phyloP scores from a whole-genome alignment of 2,888 invertebrate genomes.

The Ethmia dodecea region DNA sequence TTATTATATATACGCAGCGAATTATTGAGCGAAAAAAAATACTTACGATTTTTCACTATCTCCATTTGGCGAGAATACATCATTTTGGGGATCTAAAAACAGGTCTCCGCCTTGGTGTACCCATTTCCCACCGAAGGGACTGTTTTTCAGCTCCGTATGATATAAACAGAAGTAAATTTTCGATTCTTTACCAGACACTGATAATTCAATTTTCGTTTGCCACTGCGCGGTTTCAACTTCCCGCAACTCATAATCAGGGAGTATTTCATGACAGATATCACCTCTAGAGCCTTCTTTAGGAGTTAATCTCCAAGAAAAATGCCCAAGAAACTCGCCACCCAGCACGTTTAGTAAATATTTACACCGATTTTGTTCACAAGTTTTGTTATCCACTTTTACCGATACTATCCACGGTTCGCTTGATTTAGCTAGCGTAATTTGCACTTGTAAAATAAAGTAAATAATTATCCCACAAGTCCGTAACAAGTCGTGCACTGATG shows the following conservation, averaged over 20 bases:
- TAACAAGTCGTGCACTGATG: conserved; percentile 43
- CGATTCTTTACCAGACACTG: conserved; percentile 35
- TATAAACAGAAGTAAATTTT: conserved; percentile 58
- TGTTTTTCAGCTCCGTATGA: conserved; percentile 34
- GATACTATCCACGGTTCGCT: conserved; percentile 46
- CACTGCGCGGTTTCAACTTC: conserved; percentile 48
- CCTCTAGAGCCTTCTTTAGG: conserved; percentile 42
- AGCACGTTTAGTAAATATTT: conserved; percentile 66
- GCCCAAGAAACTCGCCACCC: conserved; percentile 60
- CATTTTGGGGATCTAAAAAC: conserved; percentile 47
- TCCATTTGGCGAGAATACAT: conserved; percentile 9
- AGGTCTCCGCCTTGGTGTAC: conserved; percentile 70
- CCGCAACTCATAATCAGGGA: conserved; percentile 56
- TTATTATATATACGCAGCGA: no score
- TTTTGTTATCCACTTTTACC: conserved; percentile 38
- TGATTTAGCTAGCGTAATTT: conserved; percentile 28
- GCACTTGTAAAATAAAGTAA: conserved; percentile 44
- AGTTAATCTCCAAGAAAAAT: conserved; percentile 64
- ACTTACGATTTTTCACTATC: background rate
- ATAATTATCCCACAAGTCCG: conserved; percentile 72
- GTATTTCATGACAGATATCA: conserved; percentile 48
- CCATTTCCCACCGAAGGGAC: conserved; percentile 57
- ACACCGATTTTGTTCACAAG: conserved; percentile 48
- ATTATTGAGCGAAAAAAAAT: no score
- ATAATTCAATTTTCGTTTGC: conserved; percentile 41